Evolutionary conservation across 1,140 invertebrate species (phyloP).

Genomic region (Globodera ellingtonae): DNA sequence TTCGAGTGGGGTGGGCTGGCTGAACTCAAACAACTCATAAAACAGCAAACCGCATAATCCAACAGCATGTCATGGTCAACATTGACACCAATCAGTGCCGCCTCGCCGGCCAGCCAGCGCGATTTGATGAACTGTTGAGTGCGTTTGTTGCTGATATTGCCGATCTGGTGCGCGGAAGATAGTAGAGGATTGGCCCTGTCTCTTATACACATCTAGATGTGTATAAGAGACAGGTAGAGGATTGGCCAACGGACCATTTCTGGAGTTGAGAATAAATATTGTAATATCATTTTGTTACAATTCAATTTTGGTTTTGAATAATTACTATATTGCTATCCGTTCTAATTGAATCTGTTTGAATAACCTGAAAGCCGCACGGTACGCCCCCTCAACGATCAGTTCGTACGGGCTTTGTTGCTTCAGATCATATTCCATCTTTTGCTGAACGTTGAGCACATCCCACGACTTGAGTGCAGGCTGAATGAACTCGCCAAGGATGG

Average conservation of each 20-base stretch:
- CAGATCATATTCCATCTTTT: slow-evolving; percentile 40
- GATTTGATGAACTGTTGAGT: slow-evolving; percentile 44
- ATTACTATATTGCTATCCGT: too few species aligned
- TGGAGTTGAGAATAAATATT: slow-evolving; percentile 2
- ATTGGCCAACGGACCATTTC: slow-evolving; percentile 59
- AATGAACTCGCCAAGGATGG: slow-evolving; percentile 57
- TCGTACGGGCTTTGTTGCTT: slow-evolving; percentile 44
- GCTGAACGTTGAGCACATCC: slow-evolving; percentile 54
- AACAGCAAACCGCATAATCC: slow-evolving; percentile 46
- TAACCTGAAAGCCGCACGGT: slow-evolving; percentile 57
- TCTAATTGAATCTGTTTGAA: too few species aligned
- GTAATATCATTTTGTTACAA: too few species aligned
- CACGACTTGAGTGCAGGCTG: slow-evolving; percentile 58
- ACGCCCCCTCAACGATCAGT: slow-evolving; percentile 53
- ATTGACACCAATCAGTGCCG: slow-evolving; percentile 59
- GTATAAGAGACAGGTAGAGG: too few species aligned
- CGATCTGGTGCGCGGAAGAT: slow-evolving; percentile 36
- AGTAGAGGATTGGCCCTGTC: slow-evolving; percentile 56
- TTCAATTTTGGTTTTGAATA: too few species aligned
- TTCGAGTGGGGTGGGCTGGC: too few species aligned
- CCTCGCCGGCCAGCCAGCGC: slow-evolving; percentile 51
- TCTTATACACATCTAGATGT: too few species aligned
- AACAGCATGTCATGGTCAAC: slow-evolving; percentile 57
- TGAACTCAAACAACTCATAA: too few species aligned
- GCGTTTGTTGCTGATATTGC: slow-evolving; percentile 37